phyloP scores from a whole-genome alignment of 2,797 vertebrate genomes.

The Valencia hispanica region DNA sequence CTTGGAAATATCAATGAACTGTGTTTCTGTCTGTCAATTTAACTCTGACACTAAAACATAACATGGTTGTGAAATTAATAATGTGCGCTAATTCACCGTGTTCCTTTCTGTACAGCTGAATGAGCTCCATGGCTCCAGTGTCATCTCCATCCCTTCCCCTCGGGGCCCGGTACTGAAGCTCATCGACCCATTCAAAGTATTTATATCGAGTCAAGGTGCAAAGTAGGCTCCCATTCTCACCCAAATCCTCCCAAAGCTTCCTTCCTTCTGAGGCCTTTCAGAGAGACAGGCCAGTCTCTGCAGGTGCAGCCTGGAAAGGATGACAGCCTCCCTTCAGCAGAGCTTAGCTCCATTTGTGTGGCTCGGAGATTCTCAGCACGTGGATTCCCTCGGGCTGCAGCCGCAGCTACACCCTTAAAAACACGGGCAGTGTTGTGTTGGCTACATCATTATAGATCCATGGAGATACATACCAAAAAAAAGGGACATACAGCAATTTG shows the following conservation, averaged over 20 bases:
- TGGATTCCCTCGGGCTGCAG: slow-evolving; percentile 53
- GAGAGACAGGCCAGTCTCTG: slow-evolving; percentile 65
- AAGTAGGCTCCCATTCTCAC: slow-evolving; percentile 68
- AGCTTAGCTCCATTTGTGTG: slow-evolving; percentile 80
- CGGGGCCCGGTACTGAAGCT: slow-evolving; percentile 27
- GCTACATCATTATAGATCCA: slow-evolving; percentile 30
- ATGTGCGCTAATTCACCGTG: slow-evolving; percentile 8
- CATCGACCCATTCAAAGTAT: slow-evolving; percentile 46
- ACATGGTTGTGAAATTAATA: neutral
- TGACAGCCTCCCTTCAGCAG: slow-evolving; percentile 73
- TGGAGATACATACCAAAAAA: slow-evolving; percentile 40
- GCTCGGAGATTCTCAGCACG: slow-evolving; percentile 50
- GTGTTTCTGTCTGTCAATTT: neutral
- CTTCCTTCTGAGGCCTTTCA: slow-evolving; percentile 27
- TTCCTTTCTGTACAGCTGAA: slow-evolving; percentile 48
- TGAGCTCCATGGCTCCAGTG: slow-evolving; percentile 9
- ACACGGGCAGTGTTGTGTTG: slow-evolving; percentile 59
- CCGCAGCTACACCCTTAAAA: slow-evolving; percentile 65
- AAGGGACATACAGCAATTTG: slow-evolving; percentile 48
- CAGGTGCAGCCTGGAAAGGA: slow-evolving; percentile 68
- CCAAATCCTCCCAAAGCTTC: slow-evolving; percentile 74
- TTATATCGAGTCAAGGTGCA: slow-evolving; percentile 63
- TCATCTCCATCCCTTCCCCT: slow-evolving; percentile 29
- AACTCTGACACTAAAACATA: neutral
- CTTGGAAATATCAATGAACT: neutral